phyloP scores from a whole-genome alignment of 2,113 vertebrate species.

The Eubucco bourcierii region DNA sequence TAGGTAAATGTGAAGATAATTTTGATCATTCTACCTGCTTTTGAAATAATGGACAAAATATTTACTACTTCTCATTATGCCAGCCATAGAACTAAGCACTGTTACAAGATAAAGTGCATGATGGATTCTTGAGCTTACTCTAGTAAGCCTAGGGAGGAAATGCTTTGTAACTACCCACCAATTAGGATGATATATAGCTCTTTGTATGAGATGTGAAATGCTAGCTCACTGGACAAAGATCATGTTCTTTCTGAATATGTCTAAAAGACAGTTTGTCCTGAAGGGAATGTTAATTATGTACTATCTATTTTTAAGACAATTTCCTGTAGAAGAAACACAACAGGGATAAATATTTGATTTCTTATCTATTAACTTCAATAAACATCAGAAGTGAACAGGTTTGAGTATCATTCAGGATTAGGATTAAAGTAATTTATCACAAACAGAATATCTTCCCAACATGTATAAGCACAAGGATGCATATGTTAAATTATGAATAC shows the following conservation, averaged over 20 bases:
- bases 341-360: background rate
- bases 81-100: background rate
- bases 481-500: background rate
- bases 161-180: background rate
- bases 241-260: background rate
- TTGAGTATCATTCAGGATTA: background rate
- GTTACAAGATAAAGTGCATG: background rate
- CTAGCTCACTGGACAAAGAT: background rate
- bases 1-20: background rate
- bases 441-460: background rate
- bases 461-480: background rate
- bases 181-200: background rate
- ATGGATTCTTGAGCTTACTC: background rate
- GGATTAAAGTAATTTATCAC: background rate
- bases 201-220: background rate
- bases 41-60: background rate
- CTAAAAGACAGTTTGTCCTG: background rate
- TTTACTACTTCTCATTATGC: background rate
- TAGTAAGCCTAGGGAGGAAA: background rate
- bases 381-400: background rate
- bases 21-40: background rate
- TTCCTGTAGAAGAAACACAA: background rate
- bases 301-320: background rate
- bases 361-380: background rate
- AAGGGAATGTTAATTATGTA: background rate